Percentiles rank a stretch among this genome's conserved stretches.
Conservation (phyloP, 2,113 vertebrate species). For the Scatophagus argus region DNA sequence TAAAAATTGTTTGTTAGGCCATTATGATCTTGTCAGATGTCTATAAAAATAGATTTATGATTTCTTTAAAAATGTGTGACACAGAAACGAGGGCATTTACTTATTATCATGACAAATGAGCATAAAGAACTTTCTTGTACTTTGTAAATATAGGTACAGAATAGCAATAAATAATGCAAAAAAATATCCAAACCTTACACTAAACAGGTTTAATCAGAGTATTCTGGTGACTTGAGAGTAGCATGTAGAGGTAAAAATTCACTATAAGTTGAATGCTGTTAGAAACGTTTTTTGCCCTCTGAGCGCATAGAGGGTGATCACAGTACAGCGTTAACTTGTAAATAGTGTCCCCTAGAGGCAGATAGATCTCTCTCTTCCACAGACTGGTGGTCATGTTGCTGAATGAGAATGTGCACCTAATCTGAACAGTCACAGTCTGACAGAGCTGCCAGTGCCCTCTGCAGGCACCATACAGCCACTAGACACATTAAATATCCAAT, state of each 20-base stretch:
- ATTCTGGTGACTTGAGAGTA: not conserved
- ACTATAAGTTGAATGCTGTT: not conserved
- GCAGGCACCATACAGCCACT: conserved; percentile 27
- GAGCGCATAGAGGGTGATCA: not conserved
- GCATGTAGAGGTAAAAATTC: not conserved
- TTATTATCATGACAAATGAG: not conserved
- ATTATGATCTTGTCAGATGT: not conserved
- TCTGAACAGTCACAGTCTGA: not conserved
- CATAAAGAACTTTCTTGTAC: not conserved
- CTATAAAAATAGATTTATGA: not conserved
- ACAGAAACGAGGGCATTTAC: not conserved
- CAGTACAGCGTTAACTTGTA: conserved; percentile 9
- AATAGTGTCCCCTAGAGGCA: conserved; percentile 62
- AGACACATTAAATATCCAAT: not conserved
- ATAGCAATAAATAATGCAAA: too few species aligned
- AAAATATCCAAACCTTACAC: not conserved
- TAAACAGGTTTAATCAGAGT: not conserved
- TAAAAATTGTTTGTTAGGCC: not conserved
- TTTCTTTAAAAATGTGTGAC: not conserved
- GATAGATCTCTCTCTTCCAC: not conserved
- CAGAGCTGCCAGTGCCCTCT: conserved; percentile 25
- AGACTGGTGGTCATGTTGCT: not conserved
- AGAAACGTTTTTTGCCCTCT: not conserved
- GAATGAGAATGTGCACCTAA: not conserved
- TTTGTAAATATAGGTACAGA: too few species aligned